Evolutionary conservation across 2,113 vertebrate genomes (phyloP).

Genomic region (Vireo altiloquus): DNA sequence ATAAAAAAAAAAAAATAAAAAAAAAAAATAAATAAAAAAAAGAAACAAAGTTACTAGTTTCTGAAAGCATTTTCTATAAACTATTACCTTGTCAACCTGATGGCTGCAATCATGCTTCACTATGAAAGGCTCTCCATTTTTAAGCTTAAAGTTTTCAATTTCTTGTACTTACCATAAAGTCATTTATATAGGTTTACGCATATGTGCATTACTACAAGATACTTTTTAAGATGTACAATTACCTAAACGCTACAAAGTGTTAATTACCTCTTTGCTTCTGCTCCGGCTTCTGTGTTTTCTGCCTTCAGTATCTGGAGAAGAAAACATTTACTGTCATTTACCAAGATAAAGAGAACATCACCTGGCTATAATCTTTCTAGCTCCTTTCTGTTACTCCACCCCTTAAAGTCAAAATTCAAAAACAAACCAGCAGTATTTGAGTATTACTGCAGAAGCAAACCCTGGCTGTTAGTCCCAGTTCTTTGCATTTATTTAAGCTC

Average conservation of each 20-base stretch:
- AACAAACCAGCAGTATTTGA: not conserved
- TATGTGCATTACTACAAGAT: conserved; percentile 72
- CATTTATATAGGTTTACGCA: conserved; percentile 56
- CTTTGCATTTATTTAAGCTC: not conserved
- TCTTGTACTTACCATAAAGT: conserved; percentile 89
- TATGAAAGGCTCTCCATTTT: conserved; percentile 69
- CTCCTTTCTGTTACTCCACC: not conserved
- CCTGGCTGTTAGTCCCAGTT: not conserved
- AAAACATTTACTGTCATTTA: not conserved
- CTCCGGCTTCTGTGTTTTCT: conserved; percentile 93
- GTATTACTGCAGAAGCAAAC: not conserved
- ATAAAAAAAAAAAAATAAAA: not conserved
- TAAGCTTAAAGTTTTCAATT: conserved; percentile 65
- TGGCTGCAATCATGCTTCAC: conserved; percentile 78
- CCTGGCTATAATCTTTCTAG: not conserved
- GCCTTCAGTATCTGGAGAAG: conserved; percentile 74
- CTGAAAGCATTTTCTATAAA: conserved; percentile 66
- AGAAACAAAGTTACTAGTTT: conserved; percentile 66
- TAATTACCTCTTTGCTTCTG: conserved; percentile 99
- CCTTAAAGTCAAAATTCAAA: not conserved
- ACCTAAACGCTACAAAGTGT: conserved; percentile 82
- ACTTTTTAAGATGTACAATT: conserved; percentile 72
- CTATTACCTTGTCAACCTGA: conserved; percentile 76
- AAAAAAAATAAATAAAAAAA: not conserved
- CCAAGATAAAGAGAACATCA: not conserved